Evolutionary conservation across 2,113 vertebrate genomes (phyloP), one percentile per base, ranked within the genome.

Genomic region (Lucifuga dentata): DNA sequence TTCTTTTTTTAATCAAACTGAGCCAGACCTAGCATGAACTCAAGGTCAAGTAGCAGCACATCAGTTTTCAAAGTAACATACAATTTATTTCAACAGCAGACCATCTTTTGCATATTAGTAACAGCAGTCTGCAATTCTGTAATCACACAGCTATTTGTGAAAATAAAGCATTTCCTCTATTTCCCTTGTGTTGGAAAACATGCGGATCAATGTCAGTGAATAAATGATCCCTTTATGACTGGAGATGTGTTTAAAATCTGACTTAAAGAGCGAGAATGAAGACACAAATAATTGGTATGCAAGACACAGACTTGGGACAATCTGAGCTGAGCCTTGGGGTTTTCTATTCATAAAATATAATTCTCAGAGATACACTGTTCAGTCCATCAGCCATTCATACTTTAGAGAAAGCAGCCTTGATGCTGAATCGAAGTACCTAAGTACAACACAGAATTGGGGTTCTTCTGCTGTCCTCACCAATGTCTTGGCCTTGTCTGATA

Each of bases 351-450:
- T 52, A 32, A 29, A 32, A 21, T 17, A 38, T 53, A 33, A 55
- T 49, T 77, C 24, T 48, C 7, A 58, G 44, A 26, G 36, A 76
- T 68, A 38, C 38, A n/a, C 41, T 40, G 21, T 15, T 17, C 20
- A 23, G 17, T 40, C 19, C 11, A 36, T 59, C 1, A 59, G 56
- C 12, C 75, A 63, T 70, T 53, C 44, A 60, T 41, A 52, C 33
- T 8, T 46, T 55, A 50, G 43, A 53, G 20, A 40, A 17, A 35
- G 29, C 23, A 40, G 45, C 17, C 44, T 67, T 72, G 59, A 83
- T 53, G 64, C 44, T 81, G 59, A 85, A 56, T 40, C n/a, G 51
- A 82, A 70, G 52, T 35, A 72, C n/a, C n/a, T n/a, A n/a, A 26
- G 40, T 53, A 57, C 43, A 9, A 76, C 49, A 78, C 20, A 21